Base-by-base conservation (phyloP, 2,797 vertebrate genomes). In the Danio aesculapii region DNA sequence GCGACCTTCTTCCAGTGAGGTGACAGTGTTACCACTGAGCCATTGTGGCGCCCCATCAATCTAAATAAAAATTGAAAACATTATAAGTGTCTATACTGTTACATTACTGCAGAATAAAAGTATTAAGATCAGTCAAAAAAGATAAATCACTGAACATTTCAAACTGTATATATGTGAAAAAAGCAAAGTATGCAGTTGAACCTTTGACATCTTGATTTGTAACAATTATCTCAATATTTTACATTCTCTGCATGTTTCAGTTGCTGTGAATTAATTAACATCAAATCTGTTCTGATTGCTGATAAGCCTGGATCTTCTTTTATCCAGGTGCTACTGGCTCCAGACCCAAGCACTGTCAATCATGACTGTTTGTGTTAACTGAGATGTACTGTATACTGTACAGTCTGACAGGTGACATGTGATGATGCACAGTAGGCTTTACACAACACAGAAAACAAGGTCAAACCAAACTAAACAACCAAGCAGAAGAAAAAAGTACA, bases 381-480 rank as follows among this genome's bases (percentile, higher is more conserved):
- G 47, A 68, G 19, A 50, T 30, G 3, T 30, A 30, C 30, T 21
- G 68, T 6, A 43, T 30, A 30, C 30, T 14, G 68, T 6, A 43
- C 7, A 43, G 4, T 55, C 50, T 55, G 68, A 55, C 52, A 43
- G 55, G 55, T 71, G 6, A 55, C n/a, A 71, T 43, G 47, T 52
- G 47, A 69, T 52, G 50, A 55, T 55, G n/a, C 52, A 55, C 39
- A 43, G 50, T 13, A 17, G 30, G 68, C 50, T 71, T 70, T 53
- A 55, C 68, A 3, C 39, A 55, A 55, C 4, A 16, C 50, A 71
- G 39, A 53, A 16, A 41, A 14, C 3, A 9, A 14, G 49, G 49
- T 53, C 49, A 9, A 39, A 39, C 52, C 21, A 43, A 11, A 55
- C 50, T 17, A 50, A 30, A 17, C 30, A 43, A 70, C 0, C 67